phyloP scores from a whole-genome alignment of 2,113 vertebrate species.

The Blennius ocellaris region DNA sequence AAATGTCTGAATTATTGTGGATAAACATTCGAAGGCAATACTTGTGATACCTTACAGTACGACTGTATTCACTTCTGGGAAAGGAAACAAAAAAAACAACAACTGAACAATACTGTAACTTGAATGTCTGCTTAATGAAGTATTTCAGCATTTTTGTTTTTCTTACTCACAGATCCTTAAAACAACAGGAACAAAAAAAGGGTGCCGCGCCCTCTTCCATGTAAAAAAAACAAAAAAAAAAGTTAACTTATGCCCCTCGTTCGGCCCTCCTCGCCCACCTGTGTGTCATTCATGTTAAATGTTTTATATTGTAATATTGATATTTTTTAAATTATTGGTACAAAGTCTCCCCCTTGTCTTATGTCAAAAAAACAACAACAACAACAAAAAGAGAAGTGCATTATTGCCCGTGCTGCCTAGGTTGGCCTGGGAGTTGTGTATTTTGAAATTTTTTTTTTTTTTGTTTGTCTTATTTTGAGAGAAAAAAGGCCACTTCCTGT shows the following conservation, averaged over 20 bases:
- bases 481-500: constrained; percentile 49
- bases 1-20: constrained; percentile 57
- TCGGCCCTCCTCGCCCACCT: constrained; percentile 37
- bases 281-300: constrained; percentile 73
- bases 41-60: constrained; percentile 61
- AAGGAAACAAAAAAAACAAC: not conserved
- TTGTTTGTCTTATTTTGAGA: not conserved
- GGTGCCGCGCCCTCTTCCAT: constrained; percentile 41
- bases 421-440: constrained; percentile 59
- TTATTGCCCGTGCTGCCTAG: constrained; percentile 81
- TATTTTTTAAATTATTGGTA: constrained; percentile 83
- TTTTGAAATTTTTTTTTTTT: not conserved
- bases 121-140: constrained; percentile 77
- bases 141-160: constrained; percentile 37
- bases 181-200: constrained; percentile 62
- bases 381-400: constrained; percentile 79
- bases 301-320: constrained; percentile 83
- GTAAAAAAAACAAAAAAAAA: constrained; percentile 41
- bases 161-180: constrained; percentile 43
- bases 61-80: constrained; percentile 60
- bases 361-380: constrained; percentile 53
- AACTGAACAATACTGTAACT: constrained; percentile 67
- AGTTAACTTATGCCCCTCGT: constrained; percentile 58
- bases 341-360: constrained; percentile 71
- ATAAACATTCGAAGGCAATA: constrained; percentile 76